Conservation (phyloP, 2,113 vertebrate genomes). For the Sminthopsis crassicaudata region DNA sequence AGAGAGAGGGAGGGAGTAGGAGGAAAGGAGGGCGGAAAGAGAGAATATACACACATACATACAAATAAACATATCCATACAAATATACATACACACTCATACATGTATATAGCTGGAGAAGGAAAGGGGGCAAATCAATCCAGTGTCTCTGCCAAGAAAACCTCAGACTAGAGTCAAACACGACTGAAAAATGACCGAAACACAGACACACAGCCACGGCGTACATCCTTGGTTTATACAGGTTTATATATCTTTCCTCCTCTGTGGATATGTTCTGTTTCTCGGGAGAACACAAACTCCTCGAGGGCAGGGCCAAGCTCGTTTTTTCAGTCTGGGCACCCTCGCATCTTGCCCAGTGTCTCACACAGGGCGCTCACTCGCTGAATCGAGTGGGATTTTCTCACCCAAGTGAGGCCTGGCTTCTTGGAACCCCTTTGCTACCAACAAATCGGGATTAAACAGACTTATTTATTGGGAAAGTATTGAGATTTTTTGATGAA, state of each 20-base stretch:
- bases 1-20: too few species aligned
- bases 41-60: too few species aligned
- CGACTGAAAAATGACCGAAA: background rate
- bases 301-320: background rate
- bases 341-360: background rate
- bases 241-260: background rate
- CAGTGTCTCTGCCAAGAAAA: too few species aligned
- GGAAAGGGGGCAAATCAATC: too few species aligned
- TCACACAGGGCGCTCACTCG: background rate
- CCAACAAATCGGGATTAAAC: background rate
- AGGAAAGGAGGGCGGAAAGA: too few species aligned
- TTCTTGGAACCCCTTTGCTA: background rate
- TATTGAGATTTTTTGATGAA: slow-evolving; percentile 19
- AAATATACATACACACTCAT: too few species aligned
- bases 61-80: background rate
- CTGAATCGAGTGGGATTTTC: background rate
- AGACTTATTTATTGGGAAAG: background rate
- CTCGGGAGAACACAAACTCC: background rate
- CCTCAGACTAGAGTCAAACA: too few species aligned
- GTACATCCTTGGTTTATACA: background rate
- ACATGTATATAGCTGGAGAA: too few species aligned
- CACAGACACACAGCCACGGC: background rate
- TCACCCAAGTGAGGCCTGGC: background rate
- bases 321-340: background rate
- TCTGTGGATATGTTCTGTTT: background rate